phyloP scores from a whole-genome alignment of 1,140 invertebrate species.

The Drosophila varians region DNA sequence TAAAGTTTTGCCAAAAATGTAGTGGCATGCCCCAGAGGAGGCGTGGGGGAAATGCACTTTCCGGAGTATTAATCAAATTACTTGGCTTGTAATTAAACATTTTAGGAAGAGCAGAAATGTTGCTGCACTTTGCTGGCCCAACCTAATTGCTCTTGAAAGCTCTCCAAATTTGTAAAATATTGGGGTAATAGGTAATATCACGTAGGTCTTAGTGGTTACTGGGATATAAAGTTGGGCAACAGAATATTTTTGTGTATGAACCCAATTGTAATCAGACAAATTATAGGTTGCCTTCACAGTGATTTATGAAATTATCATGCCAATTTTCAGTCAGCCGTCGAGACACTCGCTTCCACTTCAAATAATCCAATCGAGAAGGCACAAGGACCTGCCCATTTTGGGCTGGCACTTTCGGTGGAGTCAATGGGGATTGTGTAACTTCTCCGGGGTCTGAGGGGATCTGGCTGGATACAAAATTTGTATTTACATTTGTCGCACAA shows the following conservation, averaged over 20 bases:
- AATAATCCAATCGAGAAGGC: conserved; percentile 30
- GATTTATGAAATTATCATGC: conserved; percentile 34
- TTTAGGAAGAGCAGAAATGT: conserved; percentile 21
- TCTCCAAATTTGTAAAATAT: conserved; percentile 19
- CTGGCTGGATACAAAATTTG: conserved; percentile 39
- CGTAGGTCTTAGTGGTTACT: not conserved
- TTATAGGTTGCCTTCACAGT: conserved; percentile 1
- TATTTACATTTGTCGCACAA: conserved; percentile 52
- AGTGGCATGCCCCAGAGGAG: conserved; percentile 11
- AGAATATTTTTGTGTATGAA: too few relatives aligned
- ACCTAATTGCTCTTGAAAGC: conserved; percentile 27
- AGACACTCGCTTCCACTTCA: conserved; percentile 32
- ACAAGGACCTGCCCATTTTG: conserved; percentile 5
- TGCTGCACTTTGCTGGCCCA: not conserved
- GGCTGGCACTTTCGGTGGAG: conserved; percentile 19
- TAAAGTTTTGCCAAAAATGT: conserved; percentile 14
- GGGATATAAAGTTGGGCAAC: too few relatives aligned
- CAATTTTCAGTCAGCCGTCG: conserved; percentile 34
- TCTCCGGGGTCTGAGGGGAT: conserved; percentile 12
- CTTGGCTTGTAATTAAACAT: conserved; percentile 40
- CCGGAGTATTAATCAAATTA: conserved; percentile 45
- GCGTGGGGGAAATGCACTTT: conserved; percentile 28
- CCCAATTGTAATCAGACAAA: not conserved
- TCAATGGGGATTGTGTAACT: conserved; percentile 43
- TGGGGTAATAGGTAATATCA: not conserved